Evolutionary conservation across 1,140 invertebrate species (phyloP), one percentile per base, ranked within the genome.

Genomic region (Drosophila repleta): DNA sequence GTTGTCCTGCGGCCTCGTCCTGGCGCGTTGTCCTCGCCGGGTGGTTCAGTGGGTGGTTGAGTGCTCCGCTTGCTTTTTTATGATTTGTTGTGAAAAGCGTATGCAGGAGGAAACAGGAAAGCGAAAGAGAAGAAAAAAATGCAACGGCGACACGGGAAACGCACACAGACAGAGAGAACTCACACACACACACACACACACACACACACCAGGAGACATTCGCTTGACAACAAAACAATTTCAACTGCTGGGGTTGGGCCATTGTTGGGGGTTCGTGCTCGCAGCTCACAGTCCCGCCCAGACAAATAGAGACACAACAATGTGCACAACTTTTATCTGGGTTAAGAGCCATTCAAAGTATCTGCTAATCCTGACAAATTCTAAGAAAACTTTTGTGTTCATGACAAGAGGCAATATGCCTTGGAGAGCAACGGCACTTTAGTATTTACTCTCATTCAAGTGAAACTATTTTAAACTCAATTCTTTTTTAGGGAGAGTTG

Each of bases 71-170:
- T 46, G 29, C 11, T 71, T 88, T 85, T 87, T 87, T 88, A 88
- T 87, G 82, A 88, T 87, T 87, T 87, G 82, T 87, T 87, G 79
- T 87, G 82, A 87, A 85, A 76, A 75, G 10, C 67, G 79, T 88
- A 64, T 76, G 83, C 83, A 78, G 11, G 71, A 87, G 83, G 79
- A 88, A 87, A 88, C 75, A 82, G 82, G 78, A 81, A 87, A 83
- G 72, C 74, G 74, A 51, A 20, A 53, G 41, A 20, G 65, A 43
- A 60, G 10, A 43, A 65, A 53, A 15, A 24, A 85, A 79, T 88
- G 78, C 74, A 78, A 64, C 74, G 83, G 68, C 83, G 71, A 78
- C 61, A 78, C 66, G 62, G 67, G 66, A 74, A 68, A 46, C 46
- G 13, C 43, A 49, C 51, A 64, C 39, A 53, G 48, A 51, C 53